Conservation (phyloP, 2,888 invertebrate genomes). For the Lepidonotus clava region DNA sequence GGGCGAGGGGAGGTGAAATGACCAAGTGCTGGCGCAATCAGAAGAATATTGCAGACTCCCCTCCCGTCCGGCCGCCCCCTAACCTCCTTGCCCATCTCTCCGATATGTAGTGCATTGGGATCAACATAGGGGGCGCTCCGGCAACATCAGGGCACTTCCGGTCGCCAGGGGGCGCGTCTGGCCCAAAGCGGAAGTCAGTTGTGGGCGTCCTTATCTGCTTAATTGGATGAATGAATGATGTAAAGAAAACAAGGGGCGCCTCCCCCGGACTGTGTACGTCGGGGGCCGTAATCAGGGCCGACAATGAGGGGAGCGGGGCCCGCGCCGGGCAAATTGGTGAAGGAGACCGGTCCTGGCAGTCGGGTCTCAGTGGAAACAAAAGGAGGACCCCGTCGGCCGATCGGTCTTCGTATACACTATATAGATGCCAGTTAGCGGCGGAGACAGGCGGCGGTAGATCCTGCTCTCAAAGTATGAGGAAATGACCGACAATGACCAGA, state of each 20-base stretch:
- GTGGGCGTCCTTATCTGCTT: conserved; percentile 21
- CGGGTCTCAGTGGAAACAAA: conserved; percentile 35
- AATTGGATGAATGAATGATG: conserved; percentile 49
- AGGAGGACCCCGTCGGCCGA: background rate
- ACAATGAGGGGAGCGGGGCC: conserved; percentile 8
- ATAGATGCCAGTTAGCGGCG: background rate
- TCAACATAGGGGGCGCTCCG: background rate
- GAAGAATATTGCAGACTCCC: background rate
- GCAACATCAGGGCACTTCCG: background rate
- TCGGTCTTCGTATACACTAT: background rate
- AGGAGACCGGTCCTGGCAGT: background rate
- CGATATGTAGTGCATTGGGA: background rate
- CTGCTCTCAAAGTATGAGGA: background rate
- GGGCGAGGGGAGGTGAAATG: background rate
- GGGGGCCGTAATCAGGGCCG: conserved; percentile 18
- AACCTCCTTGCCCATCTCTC: no score
- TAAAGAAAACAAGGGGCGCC: conserved; percentile 17
- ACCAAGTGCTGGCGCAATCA: background rate
- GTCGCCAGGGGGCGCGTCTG: conserved; percentile 23
- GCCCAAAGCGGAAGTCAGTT: conserved; percentile 6
- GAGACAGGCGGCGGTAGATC: background rate
- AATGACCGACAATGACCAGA: background rate
- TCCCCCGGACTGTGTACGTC: conserved; percentile 31
- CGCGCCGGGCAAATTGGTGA: background rate
- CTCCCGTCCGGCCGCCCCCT: no score